Evolutionary conservation across 1,140 invertebrate genomes (phyloP).

Genomic region (Cardiocondyla obscurior): DNA sequence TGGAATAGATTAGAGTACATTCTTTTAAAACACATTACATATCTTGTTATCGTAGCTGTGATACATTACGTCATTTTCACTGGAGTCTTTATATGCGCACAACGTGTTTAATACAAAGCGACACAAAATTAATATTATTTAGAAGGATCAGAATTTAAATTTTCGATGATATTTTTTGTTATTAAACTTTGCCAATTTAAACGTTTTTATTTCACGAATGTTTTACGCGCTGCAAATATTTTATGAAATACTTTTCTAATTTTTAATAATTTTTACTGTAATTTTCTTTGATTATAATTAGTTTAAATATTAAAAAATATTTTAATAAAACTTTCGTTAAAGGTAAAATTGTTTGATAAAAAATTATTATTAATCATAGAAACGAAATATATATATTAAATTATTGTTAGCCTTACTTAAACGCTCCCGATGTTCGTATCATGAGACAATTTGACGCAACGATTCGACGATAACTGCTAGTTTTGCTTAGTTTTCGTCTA

Average conservation of each 20-base stretch:
- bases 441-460: constrained; percentile 47
- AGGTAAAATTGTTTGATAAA: background rate
- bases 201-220: background rate
- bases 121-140: background rate
- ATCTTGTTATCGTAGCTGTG: background rate
- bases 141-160: background rate
- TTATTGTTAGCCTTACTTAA: constrained; percentile 70
- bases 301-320: background rate
- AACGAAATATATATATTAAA: constrained; percentile 22
- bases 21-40: background rate
- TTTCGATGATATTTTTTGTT: background rate
- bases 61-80: background rate
- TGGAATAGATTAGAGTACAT: background rate
- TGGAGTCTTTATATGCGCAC: background rate
- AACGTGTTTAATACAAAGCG: background rate
- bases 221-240: background rate
- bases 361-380: constrained; percentile 1
- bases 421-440: constrained; percentile 52
- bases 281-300: background rate
- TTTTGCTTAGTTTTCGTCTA: constrained; percentile 9
- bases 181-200: background rate
- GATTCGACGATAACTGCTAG: constrained; percentile 50
- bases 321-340: background rate
- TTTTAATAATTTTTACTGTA: background rate
- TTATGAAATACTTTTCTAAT: background rate